These are phyloP conservation scores for Zaprionus camerounensis DNA, from an alignment of 1,140 invertebrate species.

Conservation along the genomic window DNA sequence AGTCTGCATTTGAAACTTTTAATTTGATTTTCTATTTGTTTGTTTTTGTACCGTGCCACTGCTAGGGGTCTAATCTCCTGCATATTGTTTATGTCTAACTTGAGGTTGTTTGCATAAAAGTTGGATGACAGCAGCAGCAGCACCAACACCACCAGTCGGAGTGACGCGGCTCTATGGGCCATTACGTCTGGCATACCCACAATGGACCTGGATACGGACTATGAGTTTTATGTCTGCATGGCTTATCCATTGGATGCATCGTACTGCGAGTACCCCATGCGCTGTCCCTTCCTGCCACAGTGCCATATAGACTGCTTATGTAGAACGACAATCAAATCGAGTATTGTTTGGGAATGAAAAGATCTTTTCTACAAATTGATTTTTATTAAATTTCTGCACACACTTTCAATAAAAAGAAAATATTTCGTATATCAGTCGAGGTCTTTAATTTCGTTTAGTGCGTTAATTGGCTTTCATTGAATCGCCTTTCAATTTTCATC, in stretches of 20 bases:
- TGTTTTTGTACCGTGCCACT: background rate
- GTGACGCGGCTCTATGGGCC: slow-evolving; percentile 43
- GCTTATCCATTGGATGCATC: background rate
- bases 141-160: background rate
- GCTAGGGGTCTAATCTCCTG: slow-evolving; percentile 23
- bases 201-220: slow-evolving; percentile 33
- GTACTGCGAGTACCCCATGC: background rate
- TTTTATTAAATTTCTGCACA: slow-evolving; percentile 78
- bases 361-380: slow-evolving; percentile 51
- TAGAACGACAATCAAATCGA: slow-evolving; percentile 33
- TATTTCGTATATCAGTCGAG: slow-evolving; percentile 38
- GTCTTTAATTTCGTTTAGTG: slow-evolving; percentile 49
- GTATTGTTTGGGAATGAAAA: slow-evolving; percentile 22
- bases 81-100: slow-evolving; percentile 49
- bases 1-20: slow-evolving; percentile 6
- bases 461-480: slow-evolving; percentile 74
- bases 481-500: slow-evolving; percentile 59
- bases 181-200: slow-evolving; percentile 28
- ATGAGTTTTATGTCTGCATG: slow-evolving; percentile 39
- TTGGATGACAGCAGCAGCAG: slow-evolving; percentile 11
- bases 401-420: slow-evolving; percentile 51
- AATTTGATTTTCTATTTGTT: slow-evolving; percentile 35
- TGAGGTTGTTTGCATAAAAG: slow-evolving; percentile 51
- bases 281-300: background rate
- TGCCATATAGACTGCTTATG: slow-evolving; percentile 7